Conservation (phyloP, 1,140 invertebrate species). For the Pseudoatta argentina region DNA sequence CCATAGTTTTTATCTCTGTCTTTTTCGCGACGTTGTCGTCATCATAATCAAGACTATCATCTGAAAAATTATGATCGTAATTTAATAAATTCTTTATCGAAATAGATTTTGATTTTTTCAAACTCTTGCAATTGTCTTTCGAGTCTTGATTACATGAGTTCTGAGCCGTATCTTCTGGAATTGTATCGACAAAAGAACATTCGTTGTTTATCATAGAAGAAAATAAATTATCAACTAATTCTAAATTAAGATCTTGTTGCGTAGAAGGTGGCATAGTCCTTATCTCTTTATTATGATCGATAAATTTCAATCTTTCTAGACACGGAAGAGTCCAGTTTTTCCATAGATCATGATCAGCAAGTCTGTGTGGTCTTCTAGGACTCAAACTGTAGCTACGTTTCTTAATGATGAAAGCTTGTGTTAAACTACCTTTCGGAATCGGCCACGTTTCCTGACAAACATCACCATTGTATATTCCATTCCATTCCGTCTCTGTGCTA, state of each 20-base stretch:
- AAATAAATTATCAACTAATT: neutral
- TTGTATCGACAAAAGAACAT: neutral
- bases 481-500: constrained; percentile 12
- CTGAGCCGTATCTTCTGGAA: neutral
- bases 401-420: constrained; percentile 63
- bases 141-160: neutral
- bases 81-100: constrained; percentile 8
- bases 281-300: neutral
- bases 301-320: neutral
- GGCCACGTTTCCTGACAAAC: constrained; percentile 24
- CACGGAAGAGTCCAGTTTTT: constrained; percentile 42
- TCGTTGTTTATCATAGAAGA: constrained; percentile 11
- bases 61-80: constrained; percentile 75
- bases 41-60: constrained; percentile 78
- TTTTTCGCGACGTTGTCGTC: constrained; percentile 50
- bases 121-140: neutral
- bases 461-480: neutral
- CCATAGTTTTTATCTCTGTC: neutral
- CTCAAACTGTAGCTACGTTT: constrained; percentile 33
- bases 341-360: constrained; percentile 44
- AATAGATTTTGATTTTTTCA: constrained; percentile 29
- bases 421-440: constrained; percentile 47
- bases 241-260: neutral
- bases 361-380: neutral
- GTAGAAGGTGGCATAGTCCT: neutral